Conservation (phyloP, 2,797 vertebrate genomes). For the Betta splendens region DNA sequence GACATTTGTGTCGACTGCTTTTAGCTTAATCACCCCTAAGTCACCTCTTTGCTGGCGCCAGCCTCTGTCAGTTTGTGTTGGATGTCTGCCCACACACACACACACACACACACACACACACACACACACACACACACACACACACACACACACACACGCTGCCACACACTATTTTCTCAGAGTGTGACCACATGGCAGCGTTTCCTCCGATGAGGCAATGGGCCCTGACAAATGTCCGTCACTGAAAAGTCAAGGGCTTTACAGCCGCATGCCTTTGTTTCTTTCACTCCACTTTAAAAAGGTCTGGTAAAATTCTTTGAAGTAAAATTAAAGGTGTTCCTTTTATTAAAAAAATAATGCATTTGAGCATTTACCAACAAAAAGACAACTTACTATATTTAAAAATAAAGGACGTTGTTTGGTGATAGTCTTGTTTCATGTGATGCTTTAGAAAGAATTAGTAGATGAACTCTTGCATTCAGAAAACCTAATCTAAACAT, state of each 20-base stretch:
- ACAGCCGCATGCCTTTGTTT: constrained; percentile 21
- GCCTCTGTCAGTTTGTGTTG: constrained; percentile 67
- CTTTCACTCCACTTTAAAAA: constrained; percentile 11
- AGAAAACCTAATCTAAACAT: too few species aligned
- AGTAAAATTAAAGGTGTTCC: too few species aligned
- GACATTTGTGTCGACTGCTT: constrained; percentile 54
- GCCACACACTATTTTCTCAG: constrained; percentile 24
- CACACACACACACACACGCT: constrained; percentile 37
- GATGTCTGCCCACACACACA: constrained; percentile 52
- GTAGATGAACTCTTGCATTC: too few species aligned
- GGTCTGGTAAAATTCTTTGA: constrained; percentile 1
- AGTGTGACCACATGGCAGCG: constrained; percentile 53
- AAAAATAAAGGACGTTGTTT: too few species aligned
- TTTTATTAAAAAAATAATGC: too few species aligned
- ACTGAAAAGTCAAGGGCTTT: constrained; percentile 54
- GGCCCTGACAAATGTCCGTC: constrained; percentile 60
- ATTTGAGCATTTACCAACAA: too few species aligned
- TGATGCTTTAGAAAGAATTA: too few species aligned
- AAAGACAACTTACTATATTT: too few species aligned
- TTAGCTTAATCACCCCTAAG: constrained; percentile 72
- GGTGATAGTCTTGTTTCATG: too few species aligned
- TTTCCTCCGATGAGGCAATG: constrained; percentile 53
- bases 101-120: constrained; percentile 32
- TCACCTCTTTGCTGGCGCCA: constrained; percentile 65
- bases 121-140: constrained; percentile 23